phyloP scores from a whole-genome alignment of 2,797 vertebrate genomes.

The Balearica regulorum region DNA sequence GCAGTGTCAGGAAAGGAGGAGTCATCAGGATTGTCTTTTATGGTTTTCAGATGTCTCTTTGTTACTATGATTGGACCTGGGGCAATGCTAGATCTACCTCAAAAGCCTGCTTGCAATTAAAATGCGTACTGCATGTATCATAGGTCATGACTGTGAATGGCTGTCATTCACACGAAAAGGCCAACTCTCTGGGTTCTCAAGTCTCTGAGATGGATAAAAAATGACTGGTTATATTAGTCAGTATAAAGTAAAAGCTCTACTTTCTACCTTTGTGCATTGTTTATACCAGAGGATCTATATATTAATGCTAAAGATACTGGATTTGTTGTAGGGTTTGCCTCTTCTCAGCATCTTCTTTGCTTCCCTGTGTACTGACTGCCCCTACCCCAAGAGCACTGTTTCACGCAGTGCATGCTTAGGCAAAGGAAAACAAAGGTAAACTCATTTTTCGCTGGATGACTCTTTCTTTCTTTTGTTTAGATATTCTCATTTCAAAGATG shows the following conservation, averaged over 20 bases:
- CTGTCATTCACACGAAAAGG: background rate
- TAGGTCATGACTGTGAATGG: background rate
- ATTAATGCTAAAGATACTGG: background rate
- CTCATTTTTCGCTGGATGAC: background rate
- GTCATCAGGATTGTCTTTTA: background rate
- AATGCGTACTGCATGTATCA: background rate
- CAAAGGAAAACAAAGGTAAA: background rate
- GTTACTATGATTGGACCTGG: background rate
- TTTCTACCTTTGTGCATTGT: background rate
- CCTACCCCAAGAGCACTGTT: background rate
- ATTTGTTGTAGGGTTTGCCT: background rate
- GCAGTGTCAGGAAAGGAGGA: background rate
- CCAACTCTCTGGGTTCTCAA: background rate
- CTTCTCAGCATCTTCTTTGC: background rate
- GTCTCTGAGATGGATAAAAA: background rate
- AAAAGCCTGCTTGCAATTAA: slow-evolving; percentile 8
- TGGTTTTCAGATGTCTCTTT: background rate
- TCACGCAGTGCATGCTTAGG: background rate
- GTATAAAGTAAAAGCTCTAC: background rate
- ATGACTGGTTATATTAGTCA: background rate
- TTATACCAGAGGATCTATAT: background rate
- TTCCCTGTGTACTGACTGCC: background rate
- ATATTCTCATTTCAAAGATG: background rate
- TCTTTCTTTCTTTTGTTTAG: background rate
- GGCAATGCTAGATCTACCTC: background rate